phyloP scores from a whole-genome alignment of 1,140 invertebrate genomes.

The Drosophila kanapiae region DNA sequence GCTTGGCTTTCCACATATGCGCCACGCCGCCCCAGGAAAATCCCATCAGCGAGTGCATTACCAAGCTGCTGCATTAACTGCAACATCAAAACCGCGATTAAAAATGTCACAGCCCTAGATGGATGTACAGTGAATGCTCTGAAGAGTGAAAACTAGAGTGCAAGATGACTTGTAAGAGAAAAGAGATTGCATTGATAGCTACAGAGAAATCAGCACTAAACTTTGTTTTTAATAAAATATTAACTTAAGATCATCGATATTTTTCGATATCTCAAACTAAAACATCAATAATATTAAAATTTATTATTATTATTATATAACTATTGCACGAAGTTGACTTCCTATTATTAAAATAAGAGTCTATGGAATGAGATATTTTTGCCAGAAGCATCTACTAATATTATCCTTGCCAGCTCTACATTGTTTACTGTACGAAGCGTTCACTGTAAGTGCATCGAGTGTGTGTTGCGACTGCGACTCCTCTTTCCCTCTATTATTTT shows the following conservation, averaged over 20 bases:
- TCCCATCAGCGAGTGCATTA: constrained; percentile 45
- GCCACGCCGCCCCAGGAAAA: constrained; percentile 35
- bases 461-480: neutral
- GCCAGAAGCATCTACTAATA: too few relatives aligned
- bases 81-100: constrained; percentile 63
- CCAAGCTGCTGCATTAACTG: constrained; percentile 2
- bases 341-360: neutral
- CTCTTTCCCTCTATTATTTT: constrained; percentile 52
- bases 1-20: constrained; percentile 76
- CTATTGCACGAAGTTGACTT: too few relatives aligned
- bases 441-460: constrained; percentile 1
- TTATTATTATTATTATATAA: neutral
- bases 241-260: neutral
- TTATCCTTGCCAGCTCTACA: too few relatives aligned
- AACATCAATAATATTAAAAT: neutral
- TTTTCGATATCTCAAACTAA: neutral
- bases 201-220: rapidly evolving
- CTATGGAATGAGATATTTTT: neutral
- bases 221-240: neutral
- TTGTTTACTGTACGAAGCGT: too few relatives aligned
- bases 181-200: too few relatives aligned
- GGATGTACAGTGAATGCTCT: constrained; percentile 11
- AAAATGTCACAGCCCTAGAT: constrained; percentile 79
- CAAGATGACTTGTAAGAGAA: neutral
- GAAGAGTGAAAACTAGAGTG: neutral